A percentile compares a stretch with the other conserved stretches of the same genome.
Conservation (phyloP, 1,140 invertebrate genomes). For the Calliphora vicina region DNA sequence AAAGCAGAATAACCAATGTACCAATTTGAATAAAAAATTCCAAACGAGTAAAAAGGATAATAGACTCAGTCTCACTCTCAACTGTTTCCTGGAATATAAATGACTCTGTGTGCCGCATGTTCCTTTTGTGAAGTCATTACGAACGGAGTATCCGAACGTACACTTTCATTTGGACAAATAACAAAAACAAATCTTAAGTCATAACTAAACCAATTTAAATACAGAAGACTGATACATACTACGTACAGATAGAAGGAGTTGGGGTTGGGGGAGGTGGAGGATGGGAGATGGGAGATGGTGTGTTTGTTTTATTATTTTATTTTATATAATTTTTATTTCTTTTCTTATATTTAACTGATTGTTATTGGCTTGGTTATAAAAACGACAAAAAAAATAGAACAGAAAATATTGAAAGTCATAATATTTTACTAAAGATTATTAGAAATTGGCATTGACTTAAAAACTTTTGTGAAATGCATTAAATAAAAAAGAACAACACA, state of each 20-base stretch:
- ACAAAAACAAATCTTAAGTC: constrained; percentile 7
- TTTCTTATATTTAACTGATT: neutral
- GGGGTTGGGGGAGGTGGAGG: no score
- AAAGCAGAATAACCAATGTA: neutral
- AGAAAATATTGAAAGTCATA: neutral
- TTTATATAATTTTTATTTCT: neutral
- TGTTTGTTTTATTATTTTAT: neutral
- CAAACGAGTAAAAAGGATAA: neutral
- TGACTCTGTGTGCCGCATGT: neutral
- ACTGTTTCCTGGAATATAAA: neutral
- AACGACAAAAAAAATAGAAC: neutral
- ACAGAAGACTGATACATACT: neutral
- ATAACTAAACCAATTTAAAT: constrained; percentile 11
- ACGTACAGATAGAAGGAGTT: no score
- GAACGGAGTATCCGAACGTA: neutral
- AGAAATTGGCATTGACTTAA: constrained; percentile 4
- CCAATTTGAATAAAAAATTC: constrained; percentile 9
- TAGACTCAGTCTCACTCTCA: constrained; percentile 7
- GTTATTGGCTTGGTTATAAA: neutral
- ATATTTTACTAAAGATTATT: constrained; percentile 17
- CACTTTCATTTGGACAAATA: neutral
- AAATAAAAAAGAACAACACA: no score
- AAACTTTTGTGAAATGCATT: neutral
- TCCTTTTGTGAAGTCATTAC: neutral
- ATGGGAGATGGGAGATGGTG: no score